A percentile compares a stretch with the other conserved stretches of the same genome.
Conservation (phyloP, 2,113 vertebrate species). For the Otis tarda region DNA sequence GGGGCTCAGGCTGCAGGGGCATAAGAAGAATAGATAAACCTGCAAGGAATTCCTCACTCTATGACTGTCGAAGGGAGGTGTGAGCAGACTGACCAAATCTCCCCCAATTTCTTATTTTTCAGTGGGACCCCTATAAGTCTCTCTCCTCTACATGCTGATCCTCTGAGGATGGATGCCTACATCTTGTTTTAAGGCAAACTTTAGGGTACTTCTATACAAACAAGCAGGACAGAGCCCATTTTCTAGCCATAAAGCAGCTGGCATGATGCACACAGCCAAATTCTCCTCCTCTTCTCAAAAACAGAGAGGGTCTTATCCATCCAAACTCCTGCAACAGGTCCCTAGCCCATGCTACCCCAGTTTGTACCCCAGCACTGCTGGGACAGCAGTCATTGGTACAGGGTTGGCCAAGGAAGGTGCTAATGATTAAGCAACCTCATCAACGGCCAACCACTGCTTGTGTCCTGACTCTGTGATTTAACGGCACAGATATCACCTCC, state of each 20-base stretch:
- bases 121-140: not conserved
- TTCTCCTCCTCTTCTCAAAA: not conserved
- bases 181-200: not conserved
- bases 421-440: not conserved
- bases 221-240: not conserved
- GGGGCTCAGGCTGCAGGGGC: not conserved
- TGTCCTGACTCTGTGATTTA: not conserved
- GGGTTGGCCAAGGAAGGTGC: not conserved
- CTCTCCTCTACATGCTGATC: not conserved
- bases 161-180: not conserved
- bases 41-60: not conserved
- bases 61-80: not conserved
- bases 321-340: not conserved
- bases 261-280: not conserved
- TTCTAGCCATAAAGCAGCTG: not conserved
- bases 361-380: not conserved
- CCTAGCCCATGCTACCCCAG: not conserved
- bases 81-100: not conserved
- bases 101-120: not conserved
- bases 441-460: fast-evolving
- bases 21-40: not conserved
- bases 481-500: not conserved
- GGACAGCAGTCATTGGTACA: not conserved
- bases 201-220: not conserved
- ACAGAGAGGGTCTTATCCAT: not conserved